phyloP scores from a whole-genome alignment of 2,797 vertebrate genomes.

The Sebastes cheni region DNA sequence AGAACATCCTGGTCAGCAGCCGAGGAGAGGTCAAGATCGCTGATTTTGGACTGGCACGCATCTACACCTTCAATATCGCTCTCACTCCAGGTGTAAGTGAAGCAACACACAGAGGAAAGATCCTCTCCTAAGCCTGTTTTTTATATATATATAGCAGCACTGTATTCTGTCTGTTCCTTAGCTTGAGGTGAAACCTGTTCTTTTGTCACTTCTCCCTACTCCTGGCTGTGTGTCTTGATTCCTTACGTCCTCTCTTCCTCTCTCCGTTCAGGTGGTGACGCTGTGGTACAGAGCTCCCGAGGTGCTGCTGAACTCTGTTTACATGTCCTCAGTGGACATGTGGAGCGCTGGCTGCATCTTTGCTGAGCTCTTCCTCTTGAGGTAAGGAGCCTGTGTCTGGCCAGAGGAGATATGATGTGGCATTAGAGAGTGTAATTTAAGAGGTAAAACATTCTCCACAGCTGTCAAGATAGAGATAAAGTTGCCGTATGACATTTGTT shows the following conservation, averaged over 20 bases:
- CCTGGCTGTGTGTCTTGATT: not conserved
- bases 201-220: not conserved
- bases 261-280: slow-evolving; percentile 79
- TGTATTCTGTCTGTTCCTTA: not conserved
- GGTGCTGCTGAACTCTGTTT: slow-evolving; percentile 81
- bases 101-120: not conserved
- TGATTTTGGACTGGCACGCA: slow-evolving; percentile 84
- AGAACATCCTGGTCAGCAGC: slow-evolving; percentile 83
- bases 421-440: not conserved
- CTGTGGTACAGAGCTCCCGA: slow-evolving; percentile 87
- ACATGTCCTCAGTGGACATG: slow-evolving; percentile 83
- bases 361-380: slow-evolving; percentile 82
- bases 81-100: slow-evolving; percentile 82
- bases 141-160: rapidly evolving
- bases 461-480: not conserved
- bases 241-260: not conserved
- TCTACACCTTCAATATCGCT: slow-evolving; percentile 79
- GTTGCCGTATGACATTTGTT: not conserved
- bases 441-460: not conserved
- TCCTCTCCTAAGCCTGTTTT: not conserved
- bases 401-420: not conserved
- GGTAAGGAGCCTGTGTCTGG: slow-evolving; percentile 52
- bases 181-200: not conserved
- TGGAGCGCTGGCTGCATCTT: slow-evolving; percentile 87
- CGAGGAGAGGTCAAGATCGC: slow-evolving; percentile 83